Conservation (phyloP, 2,797 vertebrate genomes). For the Tiaroga cobitis region DNA sequence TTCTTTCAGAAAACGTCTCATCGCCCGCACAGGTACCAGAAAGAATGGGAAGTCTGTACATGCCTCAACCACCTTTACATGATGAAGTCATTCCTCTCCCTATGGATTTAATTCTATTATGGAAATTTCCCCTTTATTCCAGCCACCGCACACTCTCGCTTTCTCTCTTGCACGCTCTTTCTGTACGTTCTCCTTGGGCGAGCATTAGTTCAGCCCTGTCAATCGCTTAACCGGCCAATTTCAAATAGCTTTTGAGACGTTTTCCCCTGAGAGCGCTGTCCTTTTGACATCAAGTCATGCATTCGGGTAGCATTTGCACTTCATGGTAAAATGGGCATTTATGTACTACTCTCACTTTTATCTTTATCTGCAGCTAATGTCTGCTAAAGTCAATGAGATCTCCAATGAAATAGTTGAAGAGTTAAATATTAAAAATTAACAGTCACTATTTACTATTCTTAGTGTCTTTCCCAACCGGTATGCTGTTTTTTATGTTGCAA, state of each 20-base stretch:
- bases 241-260: conserved; percentile 73
- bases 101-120: conserved; percentile 76
- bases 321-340: conserved; percentile 34
- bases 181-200: conserved; percentile 39
- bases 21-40: conserved; percentile 26
- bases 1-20: conserved; percentile 4
- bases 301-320: conserved; percentile 62
- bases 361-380: conserved; percentile 14
- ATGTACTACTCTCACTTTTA: background rate
- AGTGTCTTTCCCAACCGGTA: background rate
- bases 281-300: conserved; percentile 63
- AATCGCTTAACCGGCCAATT: conserved; percentile 68
- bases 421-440: too few relatives aligned
- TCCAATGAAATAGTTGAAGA: background rate
- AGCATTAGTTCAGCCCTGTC: conserved; percentile 61
- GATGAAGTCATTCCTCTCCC: conserved; percentile 72
- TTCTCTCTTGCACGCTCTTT: conserved; percentile 3
- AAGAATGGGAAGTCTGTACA: conserved; percentile 34
- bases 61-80: conserved; percentile 68
- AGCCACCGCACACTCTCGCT: conserved; percentile 21
- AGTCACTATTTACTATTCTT: background rate
- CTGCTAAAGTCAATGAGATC: background rate
- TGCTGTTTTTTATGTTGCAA: background rate
- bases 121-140: conserved; percentile 64
- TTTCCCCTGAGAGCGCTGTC: conserved; percentile 64